These are phyloP conservation scores for Scaptomyza montana DNA, from an alignment of 1,140 invertebrate genomes.

Conservation along the genomic window DNA sequence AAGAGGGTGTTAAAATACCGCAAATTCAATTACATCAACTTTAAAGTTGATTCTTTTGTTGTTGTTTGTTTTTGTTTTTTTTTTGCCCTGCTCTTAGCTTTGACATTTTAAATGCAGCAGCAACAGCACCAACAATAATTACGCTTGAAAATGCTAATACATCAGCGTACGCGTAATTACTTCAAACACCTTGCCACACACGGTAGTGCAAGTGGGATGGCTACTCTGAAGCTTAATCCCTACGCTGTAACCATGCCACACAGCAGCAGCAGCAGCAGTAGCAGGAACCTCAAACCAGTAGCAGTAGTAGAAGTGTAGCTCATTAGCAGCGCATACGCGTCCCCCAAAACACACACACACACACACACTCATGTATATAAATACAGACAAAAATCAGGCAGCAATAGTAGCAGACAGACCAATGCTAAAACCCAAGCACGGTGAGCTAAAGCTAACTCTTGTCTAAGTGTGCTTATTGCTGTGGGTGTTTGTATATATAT, in stretches of 20 bases:
- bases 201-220: slow-evolving; percentile 10
- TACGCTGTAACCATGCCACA: slow-evolving; percentile 32
- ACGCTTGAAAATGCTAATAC: slow-evolving; percentile 77
- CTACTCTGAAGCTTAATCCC: slow-evolving; percentile 45
- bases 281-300: slow-evolving; percentile 24
- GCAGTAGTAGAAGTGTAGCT: slow-evolving; percentile 40
- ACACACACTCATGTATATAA: slow-evolving; percentile 24
- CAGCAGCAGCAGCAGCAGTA: not conserved
- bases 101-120: slow-evolving; percentile 50
- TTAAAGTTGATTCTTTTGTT: slow-evolving; percentile 39
- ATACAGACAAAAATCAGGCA: slow-evolving; percentile 37
- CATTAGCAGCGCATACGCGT: slow-evolving; percentile 63
- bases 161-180: slow-evolving; percentile 74
- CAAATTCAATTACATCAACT: slow-evolving; percentile 73
- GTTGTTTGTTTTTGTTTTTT: slow-evolving; percentile 3
- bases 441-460: slow-evolving; percentile 54
- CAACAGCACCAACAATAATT: slow-evolving; percentile 60
- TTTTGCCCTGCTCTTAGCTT: slow-evolving; percentile 28
- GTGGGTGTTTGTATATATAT: slow-evolving; percentile 5
- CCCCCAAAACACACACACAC: slow-evolving; percentile 39
- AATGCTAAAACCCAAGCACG: slow-evolving; percentile 44
- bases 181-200: slow-evolving; percentile 72
- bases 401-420: slow-evolving; percentile 16
- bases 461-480: slow-evolving; percentile 37
- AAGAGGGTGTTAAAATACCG: slow-evolving; percentile 52